Evolutionary conservation across 1,140 invertebrate species (phyloP).

Genomic region (Pomacea maculata): DNA sequence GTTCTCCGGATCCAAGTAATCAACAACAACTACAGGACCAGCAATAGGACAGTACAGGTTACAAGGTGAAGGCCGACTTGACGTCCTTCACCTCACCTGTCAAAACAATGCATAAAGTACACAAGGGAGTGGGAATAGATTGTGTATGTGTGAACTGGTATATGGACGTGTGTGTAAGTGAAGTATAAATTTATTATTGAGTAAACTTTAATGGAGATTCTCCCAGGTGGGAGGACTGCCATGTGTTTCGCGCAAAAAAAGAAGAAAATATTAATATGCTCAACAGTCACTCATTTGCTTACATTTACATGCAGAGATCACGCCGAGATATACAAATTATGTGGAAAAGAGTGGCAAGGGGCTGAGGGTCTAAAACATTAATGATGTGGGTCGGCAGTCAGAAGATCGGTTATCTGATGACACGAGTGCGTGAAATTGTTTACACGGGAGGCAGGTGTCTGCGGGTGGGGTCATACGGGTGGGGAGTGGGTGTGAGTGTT

Average conservation of each 20-base stretch:
- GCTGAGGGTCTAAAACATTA: neutral
- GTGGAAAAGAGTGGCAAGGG: neutral
- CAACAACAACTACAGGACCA: too few relatives aligned
- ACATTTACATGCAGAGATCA: neutral
- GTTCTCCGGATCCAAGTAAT: too few relatives aligned
- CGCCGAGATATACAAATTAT: neutral
- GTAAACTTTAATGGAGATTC: neutral
- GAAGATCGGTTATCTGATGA: too few relatives aligned
- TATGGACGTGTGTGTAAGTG: slow-evolving; percentile 1
- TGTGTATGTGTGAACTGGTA: neutral
- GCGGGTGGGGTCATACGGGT: too few relatives aligned
- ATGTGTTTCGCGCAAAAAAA: neutral
- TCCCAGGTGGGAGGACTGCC: neutral
- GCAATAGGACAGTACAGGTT: too few relatives aligned
- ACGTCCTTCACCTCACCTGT: too few relatives aligned
- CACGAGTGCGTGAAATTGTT: too few relatives aligned
- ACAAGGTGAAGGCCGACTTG: too few relatives aligned
- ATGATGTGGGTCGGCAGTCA: too few relatives aligned
- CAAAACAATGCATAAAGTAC: too few relatives aligned
- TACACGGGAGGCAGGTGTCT: too few relatives aligned
- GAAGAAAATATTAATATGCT: neutral
- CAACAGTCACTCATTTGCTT: neutral
- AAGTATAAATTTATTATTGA: neutral
- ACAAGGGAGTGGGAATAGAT: neutral
- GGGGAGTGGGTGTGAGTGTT: too few relatives aligned